These are phyloP conservation scores for Tetragonisca angustula DNA, from an alignment of 2,888 invertebrate species.

Conservation along the genomic window DNA sequence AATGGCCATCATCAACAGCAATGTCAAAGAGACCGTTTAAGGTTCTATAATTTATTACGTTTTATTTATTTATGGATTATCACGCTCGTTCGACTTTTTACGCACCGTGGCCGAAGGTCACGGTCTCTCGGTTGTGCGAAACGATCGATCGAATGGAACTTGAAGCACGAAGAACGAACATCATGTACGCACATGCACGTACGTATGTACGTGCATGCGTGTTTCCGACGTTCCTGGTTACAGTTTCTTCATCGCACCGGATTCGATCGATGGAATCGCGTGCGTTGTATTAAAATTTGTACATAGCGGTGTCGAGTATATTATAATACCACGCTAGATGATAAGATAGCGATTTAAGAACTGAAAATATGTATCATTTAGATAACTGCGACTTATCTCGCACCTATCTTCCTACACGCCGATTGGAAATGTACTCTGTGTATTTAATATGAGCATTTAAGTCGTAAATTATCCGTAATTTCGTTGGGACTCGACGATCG, in stretches of 20 bases:
- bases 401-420: conserved; percentile 35
- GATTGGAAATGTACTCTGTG: conserved; percentile 32
- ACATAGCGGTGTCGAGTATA: conserved; percentile 75
- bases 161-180: not conserved
- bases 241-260: conserved; percentile 11
- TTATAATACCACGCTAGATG: conserved; percentile 55
- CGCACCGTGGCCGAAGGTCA: conserved; percentile 17
- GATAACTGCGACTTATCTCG: conserved; percentile 2
- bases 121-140: conserved; percentile 5
- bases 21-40: conserved; percentile 76
- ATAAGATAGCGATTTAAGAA: conserved; percentile 38
- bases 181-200: not conserved
- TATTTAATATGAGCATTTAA: conserved; percentile 57
- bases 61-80: conserved; percentile 70
- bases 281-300: conserved; percentile 78
- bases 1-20: conserved; percentile 79
- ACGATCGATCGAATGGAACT: not conserved
- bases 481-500: conserved; percentile 35
- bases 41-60: conserved; percentile 73
- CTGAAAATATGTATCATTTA: conserved; percentile 2
- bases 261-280: conserved; percentile 34
- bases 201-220: not conserved
- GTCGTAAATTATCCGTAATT: conserved; percentile 30
- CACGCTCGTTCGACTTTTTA: conserved; percentile 67
- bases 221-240: not conserved